phyloP scores from a whole-genome alignment of 2,113 vertebrate genomes.

The Symphodus melops region DNA sequence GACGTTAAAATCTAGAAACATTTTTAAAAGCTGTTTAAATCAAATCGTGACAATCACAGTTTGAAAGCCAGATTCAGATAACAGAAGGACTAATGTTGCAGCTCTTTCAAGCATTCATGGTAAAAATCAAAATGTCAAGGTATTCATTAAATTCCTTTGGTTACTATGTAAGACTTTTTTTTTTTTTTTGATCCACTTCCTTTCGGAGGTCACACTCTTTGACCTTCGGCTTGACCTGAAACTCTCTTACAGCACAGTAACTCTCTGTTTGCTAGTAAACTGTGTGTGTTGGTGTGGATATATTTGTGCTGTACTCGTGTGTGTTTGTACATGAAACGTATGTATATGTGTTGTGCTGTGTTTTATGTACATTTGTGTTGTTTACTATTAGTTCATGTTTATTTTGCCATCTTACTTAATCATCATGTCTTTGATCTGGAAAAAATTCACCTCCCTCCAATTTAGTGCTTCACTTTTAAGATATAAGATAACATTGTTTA shows the following conservation, averaged over 20 bases:
- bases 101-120: constrained; percentile 25
- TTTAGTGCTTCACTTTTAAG: no score
- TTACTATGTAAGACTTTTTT: constrained; percentile 31
- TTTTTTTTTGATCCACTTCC: constrained; percentile 41
- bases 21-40: background rate
- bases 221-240: constrained; percentile 59
- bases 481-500: no score
- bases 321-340: constrained; percentile 15
- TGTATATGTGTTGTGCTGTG: constrained; percentile 15
- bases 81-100: constrained; percentile 26
- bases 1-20: background rate
- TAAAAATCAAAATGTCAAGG: constrained; percentile 72
- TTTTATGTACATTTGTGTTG: background rate
- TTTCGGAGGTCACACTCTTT: constrained; percentile 54
- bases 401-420: background rate
- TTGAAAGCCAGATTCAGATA: background rate
- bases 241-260: constrained; percentile 64
- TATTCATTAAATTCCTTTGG: constrained; percentile 49
- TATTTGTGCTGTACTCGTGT: constrained; percentile 31
- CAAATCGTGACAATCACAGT: background rate
- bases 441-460: no score
- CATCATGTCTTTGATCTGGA: no score
- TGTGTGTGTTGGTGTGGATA: constrained; percentile 48
- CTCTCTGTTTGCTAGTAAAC: constrained; percentile 58
- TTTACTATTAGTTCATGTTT: background rate